Base-by-base conservation (phyloP, 1,140 invertebrate species). In the Hydropsyche tenuis region DNA sequence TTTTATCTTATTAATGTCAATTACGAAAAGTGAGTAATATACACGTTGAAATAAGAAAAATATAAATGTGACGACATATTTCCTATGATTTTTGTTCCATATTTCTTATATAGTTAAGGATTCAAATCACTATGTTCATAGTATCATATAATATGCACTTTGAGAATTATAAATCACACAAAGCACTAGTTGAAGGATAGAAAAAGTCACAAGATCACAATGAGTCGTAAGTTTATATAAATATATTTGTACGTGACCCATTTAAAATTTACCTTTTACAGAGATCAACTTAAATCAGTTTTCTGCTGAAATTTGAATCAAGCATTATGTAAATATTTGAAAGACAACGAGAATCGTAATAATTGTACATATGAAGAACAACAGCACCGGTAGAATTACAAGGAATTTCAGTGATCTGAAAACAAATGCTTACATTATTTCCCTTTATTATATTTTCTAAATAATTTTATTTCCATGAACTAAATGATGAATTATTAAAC, bases 281-380 rank as follows among this genome's bases (percentile, higher is more conserved):
- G 45, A 48, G 30, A 37, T 37, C 30, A 37, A 37, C 30, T 37
- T n/a, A 37, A 37, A 37, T 37, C 30, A 4, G 30, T 37, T 37
- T 37, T 9, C 30, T 37, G 30, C 30, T 37, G 30, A 37, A 37
- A 37, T 37, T 37, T 37, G 3, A 37, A 48, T n/a, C 56, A 27
- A 60, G 23, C 23, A 25, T 85, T 86, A 88, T 76, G 88, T 89
- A 86, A 90, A 90, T 81, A 90, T 86, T 85, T 90, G 89, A 81
- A 90, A 88, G 80, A 91, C 84, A 87, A 90, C 87, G 79, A 91
- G 85, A 83, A 90, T 88, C 81, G 89, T 90, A 83, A 91, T 85
- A 85, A 91, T 90, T 69, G 88, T 89, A 85, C 89, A 90, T 83
- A 90, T 89, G 82, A 90, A 90, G 81, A 88, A 88, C 81, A 90